phyloP scores from a whole-genome alignment of 2,888 invertebrate species.

The Pediacus dermestoides region DNA sequence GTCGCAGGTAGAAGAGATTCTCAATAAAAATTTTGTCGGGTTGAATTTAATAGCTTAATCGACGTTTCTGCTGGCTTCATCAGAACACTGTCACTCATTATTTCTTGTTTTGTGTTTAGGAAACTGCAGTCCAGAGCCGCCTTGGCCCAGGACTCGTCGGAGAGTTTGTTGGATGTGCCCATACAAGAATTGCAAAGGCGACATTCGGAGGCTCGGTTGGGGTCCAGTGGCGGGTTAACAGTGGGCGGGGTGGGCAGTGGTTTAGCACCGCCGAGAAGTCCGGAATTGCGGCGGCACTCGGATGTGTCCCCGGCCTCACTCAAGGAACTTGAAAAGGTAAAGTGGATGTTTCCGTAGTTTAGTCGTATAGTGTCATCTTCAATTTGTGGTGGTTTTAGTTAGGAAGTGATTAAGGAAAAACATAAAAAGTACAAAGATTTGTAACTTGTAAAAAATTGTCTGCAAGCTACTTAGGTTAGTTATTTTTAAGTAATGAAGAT shows the following conservation, averaged over 20 bases:
- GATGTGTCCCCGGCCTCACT: slow-evolving; percentile 84
- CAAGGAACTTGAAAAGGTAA: slow-evolving; percentile 85
- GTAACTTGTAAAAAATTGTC: no score
- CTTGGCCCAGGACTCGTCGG: slow-evolving; percentile 78
- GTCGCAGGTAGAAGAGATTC: slow-evolving; percentile 53
- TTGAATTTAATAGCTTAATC: slow-evolving; percentile 1
- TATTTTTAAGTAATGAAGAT: no score
- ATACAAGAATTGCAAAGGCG: slow-evolving; percentile 75
- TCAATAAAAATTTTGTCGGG: neutral
- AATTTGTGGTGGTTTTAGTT: no score
- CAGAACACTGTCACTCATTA: neutral
- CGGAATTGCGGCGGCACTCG: slow-evolving; percentile 77
- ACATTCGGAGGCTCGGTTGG: slow-evolving; percentile 73
- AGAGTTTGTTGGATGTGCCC: slow-evolving; percentile 76
- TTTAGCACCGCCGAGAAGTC: slow-evolving; percentile 79
- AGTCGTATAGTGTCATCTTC: no score
- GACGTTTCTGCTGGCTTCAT: no score
- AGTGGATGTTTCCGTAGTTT: no score
- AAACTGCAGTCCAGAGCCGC: slow-evolving; percentile 77
- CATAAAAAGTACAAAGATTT: no score
- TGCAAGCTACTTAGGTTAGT: no score
- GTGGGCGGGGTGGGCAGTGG: slow-evolving; percentile 57
- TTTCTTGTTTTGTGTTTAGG: slow-evolving; percentile 18
- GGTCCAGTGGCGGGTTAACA: slow-evolving; percentile 56
- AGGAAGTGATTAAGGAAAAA: no score